These are phyloP conservation scores for Andricus curvator DNA, from an alignment of 2,888 invertebrate species.

Conservation along the genomic window DNA sequence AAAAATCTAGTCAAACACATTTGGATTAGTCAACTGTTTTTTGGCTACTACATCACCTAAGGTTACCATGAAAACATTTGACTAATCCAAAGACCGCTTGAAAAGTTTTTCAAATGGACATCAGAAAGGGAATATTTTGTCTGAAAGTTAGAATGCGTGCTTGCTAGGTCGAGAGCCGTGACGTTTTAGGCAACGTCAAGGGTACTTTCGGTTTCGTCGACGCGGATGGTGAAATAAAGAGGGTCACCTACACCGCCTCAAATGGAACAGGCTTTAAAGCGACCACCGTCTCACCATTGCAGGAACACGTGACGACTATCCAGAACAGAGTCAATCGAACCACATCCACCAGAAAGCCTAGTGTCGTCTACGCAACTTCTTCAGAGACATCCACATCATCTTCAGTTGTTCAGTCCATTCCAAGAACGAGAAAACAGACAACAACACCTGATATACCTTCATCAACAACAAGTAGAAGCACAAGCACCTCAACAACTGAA, in stretches of 20 bases:
- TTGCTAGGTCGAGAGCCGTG: conserved; percentile 86
- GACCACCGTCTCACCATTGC: conserved; percentile 77
- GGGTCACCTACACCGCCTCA: conserved; percentile 86
- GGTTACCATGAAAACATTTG: not conserved
- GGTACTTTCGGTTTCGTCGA: conserved; percentile 91
- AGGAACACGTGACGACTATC: conserved; percentile 76
- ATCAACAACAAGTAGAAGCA: conserved; percentile 66
- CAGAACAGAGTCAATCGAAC: conserved; percentile 75
- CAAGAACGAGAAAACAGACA: conserved; percentile 79
- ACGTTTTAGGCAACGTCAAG: conserved; percentile 88
- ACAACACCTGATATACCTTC: conserved; percentile 66
- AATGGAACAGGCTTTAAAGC: conserved; percentile 80
- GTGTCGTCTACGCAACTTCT: conserved; percentile 75
- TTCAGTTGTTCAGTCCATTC: conserved; percentile 84
- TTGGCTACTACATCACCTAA: no score
- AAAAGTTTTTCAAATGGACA: not conserved
- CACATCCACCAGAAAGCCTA: conserved; percentile 79
- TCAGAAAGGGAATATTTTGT: conserved; percentile 42
- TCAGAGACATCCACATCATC: conserved; percentile 81
- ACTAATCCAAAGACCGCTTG: not conserved
- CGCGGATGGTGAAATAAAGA: conserved; percentile 87
- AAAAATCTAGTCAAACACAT: not conserved
- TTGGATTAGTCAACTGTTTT: not conserved
- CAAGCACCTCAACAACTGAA: conserved; percentile 73
- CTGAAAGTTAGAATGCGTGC: conserved; percentile 54